These are phyloP conservation scores for Eristalinus aeneus DNA, from an alignment of 2,888 invertebrate genomes.

Conservation along the genomic window DNA sequence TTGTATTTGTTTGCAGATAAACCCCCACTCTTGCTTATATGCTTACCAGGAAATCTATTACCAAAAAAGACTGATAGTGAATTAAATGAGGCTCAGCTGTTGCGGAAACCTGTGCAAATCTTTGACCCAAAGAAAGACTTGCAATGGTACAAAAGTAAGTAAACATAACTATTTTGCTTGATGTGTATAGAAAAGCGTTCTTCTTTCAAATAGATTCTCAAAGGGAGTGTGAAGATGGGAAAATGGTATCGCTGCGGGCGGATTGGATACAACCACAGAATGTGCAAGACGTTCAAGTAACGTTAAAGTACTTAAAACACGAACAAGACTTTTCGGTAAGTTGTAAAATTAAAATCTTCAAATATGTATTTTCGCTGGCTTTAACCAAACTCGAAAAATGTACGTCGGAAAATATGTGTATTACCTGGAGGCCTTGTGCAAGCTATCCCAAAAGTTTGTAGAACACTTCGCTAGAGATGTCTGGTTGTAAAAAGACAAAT, in stretches of 20 bases:
- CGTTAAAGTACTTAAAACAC: constrained; percentile 88
- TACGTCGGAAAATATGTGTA: no score
- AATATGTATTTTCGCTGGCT: not conserved
- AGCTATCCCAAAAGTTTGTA: no score
- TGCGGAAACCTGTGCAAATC: constrained; percentile 78
- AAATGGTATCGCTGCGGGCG: constrained; percentile 87
- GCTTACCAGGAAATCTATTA: constrained; percentile 79
- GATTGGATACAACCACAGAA: constrained; percentile 88
- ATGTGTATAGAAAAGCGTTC: constrained; percentile 4
- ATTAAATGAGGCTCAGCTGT: constrained; percentile 77
- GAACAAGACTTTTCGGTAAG: constrained; percentile 84
- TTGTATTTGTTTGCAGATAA: constrained; percentile 73
- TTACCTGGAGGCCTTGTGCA: no score
- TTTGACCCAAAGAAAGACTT: constrained; percentile 79
- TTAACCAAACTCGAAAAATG: not conserved
- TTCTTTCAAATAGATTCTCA: constrained; percentile 82
- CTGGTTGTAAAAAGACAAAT: no score
- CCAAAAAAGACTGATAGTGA: constrained; percentile 79
- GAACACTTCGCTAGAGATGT: no score
- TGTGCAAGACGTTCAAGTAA: constrained; percentile 89
- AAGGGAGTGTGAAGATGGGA: constrained; percentile 84
- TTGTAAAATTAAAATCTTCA: not conserved
- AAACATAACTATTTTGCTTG: not conserved
- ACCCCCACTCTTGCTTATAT: constrained; percentile 78
- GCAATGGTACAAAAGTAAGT: constrained; percentile 79